phyloP scores from a whole-genome alignment of 1,140 invertebrate genomes.

The Neelides sp. region DNA sequence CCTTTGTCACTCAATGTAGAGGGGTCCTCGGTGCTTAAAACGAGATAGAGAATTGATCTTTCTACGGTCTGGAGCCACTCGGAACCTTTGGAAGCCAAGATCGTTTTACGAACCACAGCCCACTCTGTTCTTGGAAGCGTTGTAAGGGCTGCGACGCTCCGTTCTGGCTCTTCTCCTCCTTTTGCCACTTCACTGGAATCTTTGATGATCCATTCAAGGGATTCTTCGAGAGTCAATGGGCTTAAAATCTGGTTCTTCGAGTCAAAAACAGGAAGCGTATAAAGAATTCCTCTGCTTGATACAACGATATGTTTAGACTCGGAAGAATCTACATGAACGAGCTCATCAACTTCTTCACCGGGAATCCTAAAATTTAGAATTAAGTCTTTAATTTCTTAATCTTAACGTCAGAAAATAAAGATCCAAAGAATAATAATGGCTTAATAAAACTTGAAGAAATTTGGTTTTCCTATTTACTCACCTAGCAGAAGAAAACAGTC shows the following conservation, averaged over 20 bases:
- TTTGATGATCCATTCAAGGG: constrained; percentile 39
- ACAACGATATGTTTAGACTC: constrained; percentile 38
- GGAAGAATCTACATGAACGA: constrained; percentile 36
- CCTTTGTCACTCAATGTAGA: constrained; percentile 36
- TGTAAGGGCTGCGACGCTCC: constrained; percentile 38
- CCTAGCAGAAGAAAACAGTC: constrained; percentile 36
- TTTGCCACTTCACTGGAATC: constrained; percentile 34
- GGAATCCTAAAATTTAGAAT: constrained; percentile 36
- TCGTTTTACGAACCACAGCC: constrained; percentile 37
- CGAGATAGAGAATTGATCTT: constrained; percentile 39
- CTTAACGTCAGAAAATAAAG: too few species aligned
- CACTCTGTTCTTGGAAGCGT: constrained; percentile 38
- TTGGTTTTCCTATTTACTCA: constrained; percentile 20
- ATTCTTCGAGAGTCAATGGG: constrained; percentile 36
- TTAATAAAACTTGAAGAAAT: neutral
- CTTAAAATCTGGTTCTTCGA: constrained; percentile 36
- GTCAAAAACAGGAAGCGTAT: constrained; percentile 39
- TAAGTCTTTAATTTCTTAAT: neutral
- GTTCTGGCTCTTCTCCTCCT: too few species aligned
- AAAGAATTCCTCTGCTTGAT: constrained; percentile 33
- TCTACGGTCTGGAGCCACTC: constrained; percentile 39
- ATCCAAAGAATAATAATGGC: too few species aligned
- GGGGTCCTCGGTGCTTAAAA: constrained; percentile 34
- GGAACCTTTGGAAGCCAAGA: constrained; percentile 36
- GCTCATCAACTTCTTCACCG: constrained; percentile 38